Percentiles rank a stretch among this genome's conserved stretches.
Conservation (phyloP, 2,113 vertebrate species). For the Trematocara zebra region DNA sequence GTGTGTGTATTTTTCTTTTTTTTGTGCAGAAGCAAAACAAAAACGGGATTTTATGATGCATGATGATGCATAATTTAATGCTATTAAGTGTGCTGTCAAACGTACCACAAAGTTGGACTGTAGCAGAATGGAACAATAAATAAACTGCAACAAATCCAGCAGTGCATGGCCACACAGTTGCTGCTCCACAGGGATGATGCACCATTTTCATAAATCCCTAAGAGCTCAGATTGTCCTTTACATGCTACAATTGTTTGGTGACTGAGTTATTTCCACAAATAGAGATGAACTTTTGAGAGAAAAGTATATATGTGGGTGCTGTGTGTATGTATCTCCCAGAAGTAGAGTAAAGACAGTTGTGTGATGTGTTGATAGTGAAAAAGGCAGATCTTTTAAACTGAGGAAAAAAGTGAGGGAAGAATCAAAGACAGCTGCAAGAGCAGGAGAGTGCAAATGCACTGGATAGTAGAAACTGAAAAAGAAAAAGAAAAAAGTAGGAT, state of each 20-base stretch:
- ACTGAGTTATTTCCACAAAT: constrained; percentile 1
- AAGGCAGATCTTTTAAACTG: background rate
- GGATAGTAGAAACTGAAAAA: background rate
- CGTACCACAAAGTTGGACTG: background rate
- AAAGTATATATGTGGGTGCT: background rate
- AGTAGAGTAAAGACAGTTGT: background rate
- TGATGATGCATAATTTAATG: background rate
- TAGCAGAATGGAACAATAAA: background rate
- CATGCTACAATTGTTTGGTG: background rate
- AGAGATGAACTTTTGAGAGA: background rate
- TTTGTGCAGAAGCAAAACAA: background rate
- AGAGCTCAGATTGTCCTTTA: background rate
- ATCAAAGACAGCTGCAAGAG: background rate
- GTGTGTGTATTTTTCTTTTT: background rate
- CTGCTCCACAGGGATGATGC: background rate
- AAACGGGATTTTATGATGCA: background rate
- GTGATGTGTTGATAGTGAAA: background rate
- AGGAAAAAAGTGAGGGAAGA: background rate
- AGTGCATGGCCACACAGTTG: background rate
- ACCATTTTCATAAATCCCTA: background rate
- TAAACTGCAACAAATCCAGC: background rate
- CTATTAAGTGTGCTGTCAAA: background rate
- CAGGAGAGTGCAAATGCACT: background rate
- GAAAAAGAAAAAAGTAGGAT: background rate
- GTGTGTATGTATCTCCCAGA: background rate